Percentiles rank a stretch among this genome's conserved stretches.
Conservation (phyloP, 2,797 vertebrate genomes). For the Anas flavirostris region DNA sequence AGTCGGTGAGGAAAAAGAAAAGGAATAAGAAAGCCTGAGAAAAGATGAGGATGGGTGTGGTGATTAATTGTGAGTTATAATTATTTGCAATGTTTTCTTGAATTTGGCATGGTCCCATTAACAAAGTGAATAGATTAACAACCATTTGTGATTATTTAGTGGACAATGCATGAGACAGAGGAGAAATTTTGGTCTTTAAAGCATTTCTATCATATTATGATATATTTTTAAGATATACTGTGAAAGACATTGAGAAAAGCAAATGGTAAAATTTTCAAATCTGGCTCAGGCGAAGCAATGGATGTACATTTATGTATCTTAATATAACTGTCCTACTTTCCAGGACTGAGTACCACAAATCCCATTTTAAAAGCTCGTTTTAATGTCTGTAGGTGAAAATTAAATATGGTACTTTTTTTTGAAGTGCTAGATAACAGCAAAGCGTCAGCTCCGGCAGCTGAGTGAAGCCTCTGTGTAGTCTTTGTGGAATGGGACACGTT, state of each 20-base stretch:
- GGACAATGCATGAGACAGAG: neutral
- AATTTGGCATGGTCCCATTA: neutral
- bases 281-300: neutral
- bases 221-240: neutral
- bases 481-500: fast-evolving
- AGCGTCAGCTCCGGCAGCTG: neutral
- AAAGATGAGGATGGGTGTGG: neutral
- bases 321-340: neutral
- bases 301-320: neutral
- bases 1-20: neutral
- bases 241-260: neutral
- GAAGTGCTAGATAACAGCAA: neutral
- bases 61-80: neutral
- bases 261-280: neutral
- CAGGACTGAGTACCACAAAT: neutral
- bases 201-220: neutral
- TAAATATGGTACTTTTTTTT: neutral
- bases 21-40: neutral
- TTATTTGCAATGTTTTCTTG: constrained; percentile 6
- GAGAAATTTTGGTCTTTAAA: neutral
- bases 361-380: neutral
- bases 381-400: neutral
- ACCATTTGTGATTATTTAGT: neutral
- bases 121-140: neutral
- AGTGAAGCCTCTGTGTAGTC: neutral